phyloP scores from a whole-genome alignment of 1,140 invertebrate genomes.

The Coboldia fuscipes region DNA sequence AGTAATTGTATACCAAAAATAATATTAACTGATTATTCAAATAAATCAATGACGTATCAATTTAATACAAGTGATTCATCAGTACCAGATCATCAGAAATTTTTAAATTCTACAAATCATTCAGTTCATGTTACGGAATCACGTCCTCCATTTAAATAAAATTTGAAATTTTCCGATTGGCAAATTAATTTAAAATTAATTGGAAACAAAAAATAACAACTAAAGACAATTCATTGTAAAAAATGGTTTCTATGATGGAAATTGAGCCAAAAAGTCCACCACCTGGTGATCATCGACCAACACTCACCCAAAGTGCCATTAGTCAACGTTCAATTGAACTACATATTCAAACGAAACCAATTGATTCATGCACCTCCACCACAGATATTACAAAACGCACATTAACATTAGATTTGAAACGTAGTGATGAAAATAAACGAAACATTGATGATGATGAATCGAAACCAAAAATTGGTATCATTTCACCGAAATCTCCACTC shows the following conservation, averaged over 20 bases:
- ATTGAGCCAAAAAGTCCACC: not conserved
- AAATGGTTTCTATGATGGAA: constrained; percentile 1
- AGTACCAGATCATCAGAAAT: too few species aligned
- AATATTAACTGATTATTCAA: too few species aligned
- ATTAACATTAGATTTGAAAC: constrained; percentile 30
- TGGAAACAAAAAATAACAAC: too few species aligned
- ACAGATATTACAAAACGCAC: constrained; percentile 38
- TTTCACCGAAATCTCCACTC: constrained; percentile 20
- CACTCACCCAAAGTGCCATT: constrained; percentile 23
- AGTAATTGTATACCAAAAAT: too few species aligned
- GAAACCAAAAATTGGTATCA: not conserved
- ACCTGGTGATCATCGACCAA: not conserved
- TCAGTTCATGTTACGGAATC: too few species aligned
- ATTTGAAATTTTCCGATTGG: too few species aligned
- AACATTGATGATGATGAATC: constrained; percentile 12
- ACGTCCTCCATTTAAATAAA: too few species aligned
- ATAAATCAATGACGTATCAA: too few species aligned
- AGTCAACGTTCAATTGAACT: constrained; percentile 33
- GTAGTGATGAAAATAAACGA: constrained; percentile 9
- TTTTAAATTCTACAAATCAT: too few species aligned
- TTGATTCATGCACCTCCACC: constrained; percentile 20
- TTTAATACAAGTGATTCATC: too few species aligned
- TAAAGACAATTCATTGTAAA: too few species aligned
- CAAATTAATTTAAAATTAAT: too few species aligned
- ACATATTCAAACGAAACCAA: constrained; percentile 11